Conservation (phyloP, 2,888 invertebrate species). For the Lithophane socia region DNA sequence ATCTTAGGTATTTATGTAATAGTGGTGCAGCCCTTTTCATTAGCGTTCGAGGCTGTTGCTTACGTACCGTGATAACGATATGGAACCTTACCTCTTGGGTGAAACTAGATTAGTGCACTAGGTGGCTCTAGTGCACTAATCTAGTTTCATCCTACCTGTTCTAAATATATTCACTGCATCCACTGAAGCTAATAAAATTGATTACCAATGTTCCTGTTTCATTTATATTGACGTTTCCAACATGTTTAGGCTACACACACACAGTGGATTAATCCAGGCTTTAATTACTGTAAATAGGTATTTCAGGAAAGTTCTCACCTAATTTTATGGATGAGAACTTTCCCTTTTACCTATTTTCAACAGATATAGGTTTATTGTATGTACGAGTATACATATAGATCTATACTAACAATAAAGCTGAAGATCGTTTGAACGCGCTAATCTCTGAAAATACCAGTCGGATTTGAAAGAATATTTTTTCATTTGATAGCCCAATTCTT, state of each 20-base stretch:
- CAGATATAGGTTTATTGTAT: no score
- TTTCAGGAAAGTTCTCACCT: neutral
- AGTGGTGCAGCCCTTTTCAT: conserved; percentile 1
- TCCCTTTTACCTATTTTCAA: no score
- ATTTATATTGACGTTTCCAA: conserved; percentile 27
- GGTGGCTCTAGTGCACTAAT: conserved; percentile 29
- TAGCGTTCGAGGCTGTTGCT: conserved; percentile 7
- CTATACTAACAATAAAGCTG: neutral
- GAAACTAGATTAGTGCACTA: no score
- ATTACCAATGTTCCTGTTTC: conserved; percentile 29
- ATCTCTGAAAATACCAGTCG: neutral
- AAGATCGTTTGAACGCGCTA: neutral
- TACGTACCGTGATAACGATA: conserved; percentile 9
- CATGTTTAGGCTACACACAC: conserved; percentile 4
- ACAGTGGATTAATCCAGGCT: conserved; percentile 9
- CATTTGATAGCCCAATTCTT: neutral
- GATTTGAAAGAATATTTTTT: neutral
- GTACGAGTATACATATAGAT: no score
- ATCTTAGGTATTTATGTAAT: neutral
- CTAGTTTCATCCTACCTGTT: conserved; percentile 20
- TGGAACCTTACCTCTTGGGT: neutral
- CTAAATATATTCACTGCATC: conserved; percentile 49
- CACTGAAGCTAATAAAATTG: conserved; percentile 44
- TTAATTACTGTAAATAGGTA: neutral
- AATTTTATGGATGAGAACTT: neutral